phyloP scores from a whole-genome alignment of 2,888 invertebrate species.

The Rotaria macrura region DNA sequence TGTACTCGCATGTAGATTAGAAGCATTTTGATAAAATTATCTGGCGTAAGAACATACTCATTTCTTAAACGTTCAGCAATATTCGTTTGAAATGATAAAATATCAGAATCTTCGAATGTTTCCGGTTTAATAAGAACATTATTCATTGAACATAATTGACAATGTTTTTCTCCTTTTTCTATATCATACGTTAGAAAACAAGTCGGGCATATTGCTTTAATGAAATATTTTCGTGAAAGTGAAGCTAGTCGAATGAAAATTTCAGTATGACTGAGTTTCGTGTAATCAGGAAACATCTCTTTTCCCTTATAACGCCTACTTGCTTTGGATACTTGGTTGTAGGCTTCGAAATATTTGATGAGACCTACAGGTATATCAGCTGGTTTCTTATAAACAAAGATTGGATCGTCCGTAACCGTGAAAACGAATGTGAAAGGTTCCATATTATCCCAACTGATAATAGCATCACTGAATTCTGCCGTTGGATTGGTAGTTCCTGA shows the following conservation, averaged over 20 bases:
- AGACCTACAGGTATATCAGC: not conserved
- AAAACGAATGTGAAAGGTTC: not conserved
- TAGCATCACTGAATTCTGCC: not conserved
- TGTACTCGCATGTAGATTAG: constrained; percentile 46
- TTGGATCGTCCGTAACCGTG: not conserved
- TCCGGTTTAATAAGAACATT: not conserved
- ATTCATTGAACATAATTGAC: no score
- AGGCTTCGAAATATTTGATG: not conserved
- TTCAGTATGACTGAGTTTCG: no score
- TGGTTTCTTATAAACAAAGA: not conserved
- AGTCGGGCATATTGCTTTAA: no score
- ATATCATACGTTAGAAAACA: no score
- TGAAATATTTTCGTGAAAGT: no score
- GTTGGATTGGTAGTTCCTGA: not conserved
- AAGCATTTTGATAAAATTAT: constrained; percentile 46
- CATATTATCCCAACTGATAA: not conserved
- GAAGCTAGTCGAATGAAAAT: no score
- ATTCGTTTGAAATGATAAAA: not conserved
- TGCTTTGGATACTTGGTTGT: not conserved
- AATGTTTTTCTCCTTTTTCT: no score
- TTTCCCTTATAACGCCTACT: not conserved
- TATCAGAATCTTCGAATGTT: not conserved
- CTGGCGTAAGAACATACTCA: constrained; percentile 43
- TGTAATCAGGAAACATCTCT: no score
- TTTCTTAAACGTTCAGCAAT: not conserved